Evolutionary conservation across 2,113 vertebrate genomes (phyloP), one percentile per base, ranked within the genome.

Genomic region (Neogale vison): DNA sequence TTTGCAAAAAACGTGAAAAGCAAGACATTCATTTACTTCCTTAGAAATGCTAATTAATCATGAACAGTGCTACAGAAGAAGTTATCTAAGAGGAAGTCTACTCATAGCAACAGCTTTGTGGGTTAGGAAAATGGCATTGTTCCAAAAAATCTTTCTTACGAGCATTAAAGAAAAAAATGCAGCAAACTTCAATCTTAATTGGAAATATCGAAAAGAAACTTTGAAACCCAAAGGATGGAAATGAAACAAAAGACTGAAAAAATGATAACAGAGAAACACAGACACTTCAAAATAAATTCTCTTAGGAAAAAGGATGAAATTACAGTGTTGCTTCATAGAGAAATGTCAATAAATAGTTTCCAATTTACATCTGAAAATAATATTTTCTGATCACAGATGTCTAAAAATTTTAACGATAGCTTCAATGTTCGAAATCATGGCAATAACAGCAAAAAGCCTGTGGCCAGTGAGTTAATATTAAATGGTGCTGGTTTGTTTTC

Each of bases 41-140:
- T 96, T 85, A 94, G 88, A 97, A 97, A 95, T 93, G 81, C 81
- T 97, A 98, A 97, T 94, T 97, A 97, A 85, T 96, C 76, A 52
- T 55, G 79, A 93, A 88, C 47, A 71, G 59, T 59, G 67, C 65
- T 85, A 23, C 10, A 92, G 67, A 92, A 91, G 61, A 31, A 85
- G 29, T 93, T 96, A 91, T 87, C 88, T 96, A 81, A 93, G 76
- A 94, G 61, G 52, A 83, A 94, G 55, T 34, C 63, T 88, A 81
- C 57, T 88, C 67, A 67, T 0, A 83, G 67, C 29, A 90, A 85
- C 5, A 83, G 74, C 47, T 96, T 93, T 93, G 13, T 83, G 21
- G 57, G 14, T 95, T 94, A 96, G 23, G 4, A 93, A 88, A 91
- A 79, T 96, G 89, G 39, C 88, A 47, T 80, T 97, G 21, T n/a